Percentiles rank a stretch among this genome's conserved stretches.
Evolutionary conservation across 2,888 invertebrate genomes (phyloP).

Genomic region (Tricholauxania praeusta): DNA sequence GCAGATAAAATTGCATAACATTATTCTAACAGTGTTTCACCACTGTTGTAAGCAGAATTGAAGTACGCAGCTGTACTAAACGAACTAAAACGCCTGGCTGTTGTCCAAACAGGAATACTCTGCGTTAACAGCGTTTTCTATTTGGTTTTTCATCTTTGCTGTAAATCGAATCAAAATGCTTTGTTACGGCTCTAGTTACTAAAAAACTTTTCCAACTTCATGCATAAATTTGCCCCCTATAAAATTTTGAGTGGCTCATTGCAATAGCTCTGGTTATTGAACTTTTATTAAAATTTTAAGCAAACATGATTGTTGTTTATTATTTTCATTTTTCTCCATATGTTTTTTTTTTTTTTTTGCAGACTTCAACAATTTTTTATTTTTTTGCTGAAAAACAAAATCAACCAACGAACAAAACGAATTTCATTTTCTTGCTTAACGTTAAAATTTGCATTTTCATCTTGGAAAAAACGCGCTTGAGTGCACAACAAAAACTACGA

Average conservation of each 20-base stretch:
- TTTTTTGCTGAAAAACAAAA: conserved; percentile 3
- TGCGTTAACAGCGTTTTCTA: no score
- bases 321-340: conserved; percentile 39
- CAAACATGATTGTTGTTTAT: conserved; percentile 11
- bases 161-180: no score
- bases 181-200: no score
- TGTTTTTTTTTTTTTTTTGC: conserved; percentile 49
- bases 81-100: no score
- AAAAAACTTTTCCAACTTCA: no score
- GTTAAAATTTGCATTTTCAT: conserved; percentile 60
- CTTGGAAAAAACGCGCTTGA: conserved; percentile 53
- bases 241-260: conserved; percentile 11
- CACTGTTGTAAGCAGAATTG: no score
- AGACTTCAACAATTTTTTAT: conserved; percentile 44
- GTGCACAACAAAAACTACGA: conserved; percentile 42
- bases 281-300: conserved; percentile 27
- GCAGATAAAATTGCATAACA: no score
- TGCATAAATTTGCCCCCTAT: conserved; percentile 9
- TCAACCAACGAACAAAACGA: conserved; percentile 4
- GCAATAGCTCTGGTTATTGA: conserved; percentile 19
- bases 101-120: no score
- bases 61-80: no score
- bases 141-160: no score
- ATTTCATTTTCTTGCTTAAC: conserved; percentile 32
- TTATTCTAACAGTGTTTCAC: no score